Percentiles rank a stretch among this genome's conserved stretches.
These are phyloP conservation scores for Nymphalis urticae DNA, from an alignment of 2,888 invertebrate genomes.

Conservation along the genomic window DNA sequence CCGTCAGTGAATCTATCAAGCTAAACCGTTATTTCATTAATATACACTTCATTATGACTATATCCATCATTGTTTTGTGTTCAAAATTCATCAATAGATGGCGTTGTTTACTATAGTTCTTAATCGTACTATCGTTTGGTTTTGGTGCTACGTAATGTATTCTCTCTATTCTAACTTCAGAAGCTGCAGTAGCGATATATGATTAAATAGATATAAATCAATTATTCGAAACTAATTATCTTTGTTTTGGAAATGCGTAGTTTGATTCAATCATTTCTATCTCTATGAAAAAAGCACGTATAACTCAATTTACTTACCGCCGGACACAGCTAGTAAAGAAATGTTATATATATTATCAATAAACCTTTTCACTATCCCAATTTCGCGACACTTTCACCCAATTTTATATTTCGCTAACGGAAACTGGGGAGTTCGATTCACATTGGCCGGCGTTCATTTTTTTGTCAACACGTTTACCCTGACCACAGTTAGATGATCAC, in stretches of 20 bases:
- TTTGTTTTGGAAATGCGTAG: too few species aligned
- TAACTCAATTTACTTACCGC: background rate
- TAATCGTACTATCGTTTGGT: too few species aligned
- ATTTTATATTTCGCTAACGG: slow-evolving; percentile 41
- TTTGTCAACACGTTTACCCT: slow-evolving; percentile 51
- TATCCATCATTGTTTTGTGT: too few species aligned
- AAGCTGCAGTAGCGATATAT: too few species aligned
- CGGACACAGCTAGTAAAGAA: background rate
- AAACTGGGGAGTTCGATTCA: slow-evolving; percentile 51
- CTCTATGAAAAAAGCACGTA: slow-evolving; percentile 4
- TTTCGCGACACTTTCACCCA: slow-evolving; percentile 14
- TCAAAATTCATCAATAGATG: too few species aligned
- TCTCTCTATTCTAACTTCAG: too few species aligned
- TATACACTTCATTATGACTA: too few species aligned
- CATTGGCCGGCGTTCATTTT: slow-evolving; percentile 51
- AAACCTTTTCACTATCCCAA: slow-evolving; percentile 10
- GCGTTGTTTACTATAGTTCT: too few species aligned
- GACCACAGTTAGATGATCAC: slow-evolving; percentile 62
- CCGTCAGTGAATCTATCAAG: too few species aligned
- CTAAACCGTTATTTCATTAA: too few species aligned
- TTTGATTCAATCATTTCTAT: slow-evolving; percentile 15
- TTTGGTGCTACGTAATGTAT: background rate
- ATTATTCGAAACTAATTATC: too few species aligned
- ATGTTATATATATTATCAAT: background rate
- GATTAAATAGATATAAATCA: background rate